Conservation (phyloP, 2,113 vertebrate genomes). For the Phylloscopus whistleri region DNA sequence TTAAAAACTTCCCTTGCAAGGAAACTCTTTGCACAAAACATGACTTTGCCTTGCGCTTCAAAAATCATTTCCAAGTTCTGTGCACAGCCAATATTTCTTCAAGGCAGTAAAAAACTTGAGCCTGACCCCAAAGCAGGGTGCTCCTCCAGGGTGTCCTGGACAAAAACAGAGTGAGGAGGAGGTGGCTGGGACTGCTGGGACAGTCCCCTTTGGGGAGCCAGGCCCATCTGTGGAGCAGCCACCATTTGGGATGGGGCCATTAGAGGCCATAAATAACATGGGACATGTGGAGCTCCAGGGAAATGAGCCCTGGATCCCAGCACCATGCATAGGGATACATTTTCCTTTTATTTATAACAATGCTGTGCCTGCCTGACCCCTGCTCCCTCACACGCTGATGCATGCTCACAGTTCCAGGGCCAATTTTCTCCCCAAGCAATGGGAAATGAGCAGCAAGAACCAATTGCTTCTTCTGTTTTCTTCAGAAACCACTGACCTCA, state of each 20-base stretch:
- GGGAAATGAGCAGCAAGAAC: background rate
- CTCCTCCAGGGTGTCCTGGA: background rate
- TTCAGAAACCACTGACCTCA: background rate
- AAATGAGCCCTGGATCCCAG: slow-evolving; percentile 3
- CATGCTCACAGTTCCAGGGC: background rate
- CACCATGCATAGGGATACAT: background rate
- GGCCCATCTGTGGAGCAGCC: slow-evolving; percentile 34
- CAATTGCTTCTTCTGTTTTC: background rate
- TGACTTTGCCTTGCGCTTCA: background rate
- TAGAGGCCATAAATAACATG: slow-evolving; percentile 53
- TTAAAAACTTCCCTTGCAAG: background rate
- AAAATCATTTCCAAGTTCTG: background rate
- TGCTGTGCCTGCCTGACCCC: slow-evolving; percentile 7
- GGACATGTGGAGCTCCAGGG: slow-evolving; percentile 10
- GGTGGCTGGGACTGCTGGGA: background rate
- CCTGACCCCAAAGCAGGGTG: background rate
- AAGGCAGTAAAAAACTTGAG: background rate
- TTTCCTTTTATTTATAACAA: slow-evolving; percentile 30
- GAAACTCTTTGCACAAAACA: background rate
- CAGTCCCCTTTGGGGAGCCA: background rate
- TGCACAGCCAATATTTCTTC: background rate
- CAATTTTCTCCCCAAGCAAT: background rate
- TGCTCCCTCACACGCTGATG: background rate
- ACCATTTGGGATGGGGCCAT: slow-evolving; percentile 25
- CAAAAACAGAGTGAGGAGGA: fast-evolving